Evolutionary conservation across 2,888 invertebrate species (phyloP), one percentile per base, ranked within the genome.

Genomic region (Tetragonula carbonaria): DNA sequence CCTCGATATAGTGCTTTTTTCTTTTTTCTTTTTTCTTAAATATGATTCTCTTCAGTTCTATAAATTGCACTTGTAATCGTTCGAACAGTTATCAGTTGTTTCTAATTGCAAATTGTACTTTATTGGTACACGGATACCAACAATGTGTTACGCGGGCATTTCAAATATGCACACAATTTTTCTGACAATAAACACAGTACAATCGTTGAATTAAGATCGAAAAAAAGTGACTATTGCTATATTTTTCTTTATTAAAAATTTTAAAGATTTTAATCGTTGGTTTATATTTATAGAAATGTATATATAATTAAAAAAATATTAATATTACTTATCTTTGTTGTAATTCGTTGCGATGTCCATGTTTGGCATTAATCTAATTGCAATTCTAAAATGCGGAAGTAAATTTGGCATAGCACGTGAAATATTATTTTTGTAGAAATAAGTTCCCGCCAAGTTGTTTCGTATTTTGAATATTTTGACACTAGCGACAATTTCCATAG

Each of bases 1-100:
- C 88, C 89, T 88, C 90, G 89, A 89, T 85, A 91, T 82, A 84
- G 74, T 85, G 79, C 76, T 86, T 55, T 38, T 55, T 73, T 67
- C n/a, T 51, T 72, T 55, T 66, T 66, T 67, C 23, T 28, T 51
- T 72, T 55, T 66, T 66, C 21, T 4, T 11, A 6, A 45, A 62
- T 38, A 38, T 14, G 51, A 33, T 59, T 72, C 13, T 45, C 21
- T 23, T 62, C 8, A 23, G 16, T 62, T 62, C 33, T 62, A 62
- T 33, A 28, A 8, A 18, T 18, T 8, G 14, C 14, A n/a, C 5
- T 5, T 5, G 14, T n/a, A 59, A n/a, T 59, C n/a, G 13, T n/a
- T 59, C 23, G 16, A 18, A 21, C 21, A 55, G 45, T 62, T n/a
- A 21, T 51, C 50, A 62, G 4, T 33, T 50, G 28, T 50, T 57